Base-by-base conservation (phyloP, 23 tunicate species). In the Halocynthia aurantium region DNA sequence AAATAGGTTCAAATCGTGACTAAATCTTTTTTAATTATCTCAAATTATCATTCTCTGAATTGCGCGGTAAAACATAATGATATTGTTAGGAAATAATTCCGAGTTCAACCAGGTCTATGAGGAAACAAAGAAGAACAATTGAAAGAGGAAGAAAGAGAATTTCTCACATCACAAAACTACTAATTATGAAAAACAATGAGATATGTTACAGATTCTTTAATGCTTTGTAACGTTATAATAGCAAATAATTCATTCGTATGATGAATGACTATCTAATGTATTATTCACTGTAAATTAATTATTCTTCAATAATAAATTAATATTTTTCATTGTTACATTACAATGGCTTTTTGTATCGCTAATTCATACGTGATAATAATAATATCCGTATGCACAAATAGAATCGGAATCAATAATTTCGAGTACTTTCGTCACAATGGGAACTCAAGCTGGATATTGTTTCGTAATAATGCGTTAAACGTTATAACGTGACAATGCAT, bases 131-230 rank as follows among this genome's bases (percentile, higher is more conserved):
- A 31, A 20, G 70, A 65, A 65, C 70, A 11, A 65, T 65, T 49
- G 70, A 9, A 65, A 65, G 31, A 65, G 70, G 70, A 65, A 65
- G 44, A 65, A 40, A 15, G 19, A 10, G 19, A 20, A 65, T 65
- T 65, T 65, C 70, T 65, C 70, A 65, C 31, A 49, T 20, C 10
- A 65, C 31, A 49, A 31, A 65, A 40, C 70, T 15, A 49, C 70
- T 65, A 65, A 65, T 65, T 65, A 65, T 65, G 70, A 65, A 6
- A 65, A 49, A 65, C 22, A 40, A 65, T 20, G 31, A 65, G 6
- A 65, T 20, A 20, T 65, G 22, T 65, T 49, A 65, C 70, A 65
- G 49, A 49, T 20, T 65, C 22, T 15, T 20, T 65, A 9, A 5
- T 10, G 10, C 19, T 20, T 65, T 65, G 70, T 65, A 5, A 9